Evolutionary conservation across 2,113 vertebrate species (phyloP).

Genomic region (Platysternon megacephalum): DNA sequence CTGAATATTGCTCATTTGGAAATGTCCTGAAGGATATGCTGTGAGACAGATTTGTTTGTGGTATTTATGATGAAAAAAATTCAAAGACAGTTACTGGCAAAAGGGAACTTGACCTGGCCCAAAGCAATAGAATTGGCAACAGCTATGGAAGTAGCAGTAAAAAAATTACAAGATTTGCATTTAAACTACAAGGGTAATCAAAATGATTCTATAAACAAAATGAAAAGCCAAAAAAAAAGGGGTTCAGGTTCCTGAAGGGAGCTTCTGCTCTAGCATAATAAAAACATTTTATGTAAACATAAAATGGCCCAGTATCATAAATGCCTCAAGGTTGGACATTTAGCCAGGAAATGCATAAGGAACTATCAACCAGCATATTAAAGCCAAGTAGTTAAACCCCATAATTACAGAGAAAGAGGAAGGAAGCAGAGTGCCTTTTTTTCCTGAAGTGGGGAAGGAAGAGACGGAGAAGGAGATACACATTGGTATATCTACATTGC

Average conservation of each 20-base stretch:
- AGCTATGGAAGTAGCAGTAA: not conserved
- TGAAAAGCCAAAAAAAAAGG: not conserved
- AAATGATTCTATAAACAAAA: not conserved
- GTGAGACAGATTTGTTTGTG: not conserved
- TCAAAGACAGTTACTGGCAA: not conserved
- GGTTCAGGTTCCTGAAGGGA: not conserved
- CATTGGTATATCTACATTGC: too few species aligned
- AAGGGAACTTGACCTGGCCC: not conserved
- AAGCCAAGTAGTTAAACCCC: not conserved
- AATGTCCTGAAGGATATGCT: not conserved
- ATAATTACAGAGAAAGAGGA: not conserved
- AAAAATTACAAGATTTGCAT: not conserved
- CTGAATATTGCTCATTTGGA: not conserved
- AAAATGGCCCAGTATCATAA: not conserved
- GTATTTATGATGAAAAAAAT: not conserved
- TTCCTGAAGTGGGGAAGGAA: not conserved
- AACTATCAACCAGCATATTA: not conserved
- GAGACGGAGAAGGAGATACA: not conserved
- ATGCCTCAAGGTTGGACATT: not conserved
- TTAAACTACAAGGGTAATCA: not conserved
- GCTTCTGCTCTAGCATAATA: not conserved
- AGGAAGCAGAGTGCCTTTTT: not conserved
- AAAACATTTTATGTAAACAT: not conserved
- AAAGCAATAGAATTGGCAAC: not conserved
- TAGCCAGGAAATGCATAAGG: accelerated